Evolutionary conservation across 1,140 invertebrate genomes (phyloP).

Genomic region (Rhizoglyphus robini): DNA sequence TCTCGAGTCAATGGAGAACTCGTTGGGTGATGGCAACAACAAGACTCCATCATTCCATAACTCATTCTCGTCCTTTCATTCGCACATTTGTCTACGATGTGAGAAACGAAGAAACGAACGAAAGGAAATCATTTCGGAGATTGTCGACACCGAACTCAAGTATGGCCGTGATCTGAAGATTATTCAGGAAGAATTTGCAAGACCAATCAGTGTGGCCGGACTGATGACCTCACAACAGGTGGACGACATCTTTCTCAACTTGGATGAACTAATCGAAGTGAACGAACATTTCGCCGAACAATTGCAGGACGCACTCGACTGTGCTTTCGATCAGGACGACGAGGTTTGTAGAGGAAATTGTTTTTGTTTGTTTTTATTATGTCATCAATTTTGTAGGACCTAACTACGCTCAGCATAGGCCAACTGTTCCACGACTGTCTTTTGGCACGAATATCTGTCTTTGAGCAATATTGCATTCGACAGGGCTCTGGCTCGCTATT

Average conservation of each 20-base stretch:
- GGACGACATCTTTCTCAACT: conserved; percentile 79
- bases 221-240: conserved; percentile 45
- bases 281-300: conserved; percentile 70
- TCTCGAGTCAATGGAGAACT: background rate
- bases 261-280: conserved; percentile 77
- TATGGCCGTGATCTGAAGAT: conserved; percentile 25
- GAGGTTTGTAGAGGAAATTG: too few species aligned
- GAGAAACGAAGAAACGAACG: conserved; percentile 69
- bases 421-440: conserved; percentile 80
- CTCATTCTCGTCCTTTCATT: background rate
- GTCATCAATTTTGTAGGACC: too few species aligned
- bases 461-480: conserved; percentile 77
- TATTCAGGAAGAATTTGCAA: conserved; percentile 67
- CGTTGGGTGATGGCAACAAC: background rate
- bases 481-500: conserved; percentile 71
- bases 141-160: conserved; percentile 84
- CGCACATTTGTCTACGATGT: conserved; percentile 61
- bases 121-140: conserved; percentile 86
- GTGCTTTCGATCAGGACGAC: conserved; percentile 57
- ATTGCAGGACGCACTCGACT: conserved; percentile 70
- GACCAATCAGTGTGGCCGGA: conserved; percentile 78
- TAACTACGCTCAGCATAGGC: conserved; percentile 74
- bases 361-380: too few species aligned
- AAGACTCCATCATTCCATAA: background rate
- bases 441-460: conserved; percentile 73